Base-by-base conservation (phyloP, 2,888 invertebrate species). In the Diarsia brunnea region DNA sequence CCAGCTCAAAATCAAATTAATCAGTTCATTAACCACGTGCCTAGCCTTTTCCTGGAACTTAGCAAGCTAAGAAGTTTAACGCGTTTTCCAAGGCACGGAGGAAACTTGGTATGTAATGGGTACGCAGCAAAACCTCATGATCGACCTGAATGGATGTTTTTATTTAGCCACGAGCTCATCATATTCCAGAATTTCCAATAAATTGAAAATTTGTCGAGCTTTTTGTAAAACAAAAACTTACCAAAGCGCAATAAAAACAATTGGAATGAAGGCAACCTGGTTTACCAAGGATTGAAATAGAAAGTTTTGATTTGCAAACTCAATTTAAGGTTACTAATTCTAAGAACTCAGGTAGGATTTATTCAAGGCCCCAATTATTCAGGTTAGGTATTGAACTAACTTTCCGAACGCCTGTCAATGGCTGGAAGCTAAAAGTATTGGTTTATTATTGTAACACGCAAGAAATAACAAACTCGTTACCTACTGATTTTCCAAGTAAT, bases 401-500 rank as follows among this genome's bases (percentile, higher is more conserved):
- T 80, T 81, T 63, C 67, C 12, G 47, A 69, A 19, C 14, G 61
- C 51, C 53, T 66, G 66, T 67, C 81, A 73, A 80, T 81, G 49
- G 69, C 67, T 73, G 51, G 67, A 60, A 65, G n/a, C 31, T 45
- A n/a, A n/a, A n/a, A n/a, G 55, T 81, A 68, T 82, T 64, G 27
- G 75, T 58, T 19, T 67, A 53, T 45, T 45, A 24, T 45, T 63
- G 12, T 73, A 53, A 24, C 51, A n/a, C 24, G 16, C 0, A 58
- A 67, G 49, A 27, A 71, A 38, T 67, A 43, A 16, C 24, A 38
- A 77, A 82, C 43, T 71, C 19, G 31, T 60, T n/a, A 73, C 31
- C 49, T 27, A 68, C 45, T 11, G 19, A 45, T 51, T 67, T 66
- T 55, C 21, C 8, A 27, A 73, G 27, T 67, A 51, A 31, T 63